Evolutionary conservation across 2,113 vertebrate genomes (phyloP), one percentile per base, ranked within the genome.

Genomic region (Rhizomys pruinosus): DNA sequence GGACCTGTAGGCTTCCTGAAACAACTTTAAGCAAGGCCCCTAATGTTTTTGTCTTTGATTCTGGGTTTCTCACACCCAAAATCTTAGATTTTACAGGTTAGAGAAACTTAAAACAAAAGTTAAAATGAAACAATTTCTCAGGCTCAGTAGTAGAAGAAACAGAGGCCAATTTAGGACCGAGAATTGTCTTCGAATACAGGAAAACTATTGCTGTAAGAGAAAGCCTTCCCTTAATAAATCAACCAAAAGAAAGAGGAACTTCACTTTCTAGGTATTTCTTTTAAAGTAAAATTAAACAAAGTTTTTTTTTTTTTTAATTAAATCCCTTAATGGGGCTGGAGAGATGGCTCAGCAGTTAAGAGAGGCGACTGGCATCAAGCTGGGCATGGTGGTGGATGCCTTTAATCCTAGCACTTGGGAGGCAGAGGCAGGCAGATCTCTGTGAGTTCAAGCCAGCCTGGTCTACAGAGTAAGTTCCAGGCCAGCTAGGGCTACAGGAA

Each of bases 1-100:
- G 78, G 82, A 95, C 87, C 73, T 94, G 95, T 90, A 77, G 71
- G 95, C 47, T n/a, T 86, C 94, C 87, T 47, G 74, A 64, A 87
- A 42, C 47, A 74, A 64, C 39, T 64, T 64, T 76, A 66, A 22
- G 57, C 68, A 88, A 73, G 77, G 73, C 2, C 32, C 22, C 76
- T 55, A 34, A 64, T 55, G 61, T 32, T 90, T 91, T 90, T 87
- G 1, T 69, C 52, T 87, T 94, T 77, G 87, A n/a, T 32, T n/a
- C 76, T 92, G 69, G 66, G 42, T 84, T 82, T 92, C 5, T 27
- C 22, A n/a, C 27, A 63, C n/a, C 0, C 72, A 72, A 89, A 95
- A 73, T 0, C 27, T 72, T 78, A 0, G 42, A 25, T 80, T 74
- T 73, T 20, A 55, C 22, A 52, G 15, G 71, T 32, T 71, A 74